Percentiles rank a stretch among this genome's conserved stretches.
Evolutionary conservation across 2,797 vertebrate species (phyloP).

Genomic region (Sebastes trivittatus): DNA sequence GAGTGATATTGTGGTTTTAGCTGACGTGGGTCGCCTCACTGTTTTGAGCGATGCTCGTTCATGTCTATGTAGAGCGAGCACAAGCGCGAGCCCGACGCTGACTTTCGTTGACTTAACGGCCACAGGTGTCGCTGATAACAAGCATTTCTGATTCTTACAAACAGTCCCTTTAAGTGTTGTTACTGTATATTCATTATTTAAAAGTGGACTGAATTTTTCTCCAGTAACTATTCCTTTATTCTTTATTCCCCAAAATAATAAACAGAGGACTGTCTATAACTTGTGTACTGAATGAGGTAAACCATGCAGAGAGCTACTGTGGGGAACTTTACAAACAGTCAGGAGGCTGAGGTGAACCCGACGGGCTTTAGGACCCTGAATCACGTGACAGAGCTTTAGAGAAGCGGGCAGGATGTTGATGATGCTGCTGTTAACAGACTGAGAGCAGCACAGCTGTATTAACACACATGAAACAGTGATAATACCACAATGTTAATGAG

Average conservation of each 20-base stretch:
- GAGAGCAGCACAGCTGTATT: background rate
- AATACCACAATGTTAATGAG: rapidly evolving
- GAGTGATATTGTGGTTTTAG: too few relatives aligned
- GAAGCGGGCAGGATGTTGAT: background rate
- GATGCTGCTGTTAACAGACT: background rate
- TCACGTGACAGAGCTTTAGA: conserved; percentile 59
- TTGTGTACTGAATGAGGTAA: background rate
- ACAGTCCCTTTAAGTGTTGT: too few relatives aligned
- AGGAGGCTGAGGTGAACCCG: rapidly evolving
- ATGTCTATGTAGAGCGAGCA: too few relatives aligned
- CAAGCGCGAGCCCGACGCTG: rapidly evolving
- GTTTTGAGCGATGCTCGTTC: too few relatives aligned
- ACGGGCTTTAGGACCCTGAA: conserved; percentile 70
- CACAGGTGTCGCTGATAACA: too few relatives aligned
- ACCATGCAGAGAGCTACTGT: background rate
- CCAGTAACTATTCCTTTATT: background rate
- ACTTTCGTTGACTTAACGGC: too few relatives aligned
- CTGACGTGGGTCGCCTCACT: too few relatives aligned
- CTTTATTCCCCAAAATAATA: background rate
- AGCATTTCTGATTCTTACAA: too few relatives aligned
- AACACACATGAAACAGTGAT: background rate
- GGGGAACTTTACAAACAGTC: background rate
- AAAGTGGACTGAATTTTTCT: background rate
- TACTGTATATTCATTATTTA: background rate
- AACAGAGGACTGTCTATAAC: background rate